Evolutionary conservation across 2,797 vertebrate genomes (phyloP), one percentile per base, ranked within the genome.

Genomic region (Lagorchestes hirsutus): DNA sequence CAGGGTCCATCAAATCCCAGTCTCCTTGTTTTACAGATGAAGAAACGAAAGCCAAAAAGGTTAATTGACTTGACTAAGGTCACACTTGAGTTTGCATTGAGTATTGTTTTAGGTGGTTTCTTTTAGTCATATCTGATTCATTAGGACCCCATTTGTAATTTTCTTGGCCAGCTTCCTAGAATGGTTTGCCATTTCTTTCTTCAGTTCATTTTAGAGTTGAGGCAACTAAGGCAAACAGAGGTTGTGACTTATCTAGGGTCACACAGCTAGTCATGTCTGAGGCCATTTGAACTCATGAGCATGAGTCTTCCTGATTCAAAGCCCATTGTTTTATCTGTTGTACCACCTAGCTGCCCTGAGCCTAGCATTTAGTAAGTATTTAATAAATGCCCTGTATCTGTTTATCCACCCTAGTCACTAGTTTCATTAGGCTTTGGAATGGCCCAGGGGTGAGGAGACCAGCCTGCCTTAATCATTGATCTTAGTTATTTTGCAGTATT

Each of bases 381-480:
- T 82, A 82, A 50, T 87, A 50, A 27, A 46, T 46, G 24, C 3
- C 6, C 67, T 46, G 9, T 40, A 24, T 46, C 18, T 82, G 24
- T 46, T 82, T 46, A 27, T 82, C n/a, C 18, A 46, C n/a, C 40
- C 40, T 12, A 46, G 40, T 40, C 74, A 87, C 27, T 87, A 50
- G 74, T 24, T 46, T 10, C 40, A 50, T 87, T 82, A 82, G 22
- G 24, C 40, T 67, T 67, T 67, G 59, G 59, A 67, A 67, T 46
- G 22, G 8, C 67, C 67, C 46, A 18, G 67, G 40, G 18, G 40
- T 40, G 59, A 82, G 6, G 28, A 4, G 55, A 52, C 29, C 29
- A 16, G 22, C 16, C 59, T 29, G 22, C 57, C 93, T 96, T 95
- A 58, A 56, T 95, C 29, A 28, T 54, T 58, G 93, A 90, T n/a